Base-by-base conservation (phyloP, 2,113 vertebrate species). In the Callithrix jacchus region DNA sequence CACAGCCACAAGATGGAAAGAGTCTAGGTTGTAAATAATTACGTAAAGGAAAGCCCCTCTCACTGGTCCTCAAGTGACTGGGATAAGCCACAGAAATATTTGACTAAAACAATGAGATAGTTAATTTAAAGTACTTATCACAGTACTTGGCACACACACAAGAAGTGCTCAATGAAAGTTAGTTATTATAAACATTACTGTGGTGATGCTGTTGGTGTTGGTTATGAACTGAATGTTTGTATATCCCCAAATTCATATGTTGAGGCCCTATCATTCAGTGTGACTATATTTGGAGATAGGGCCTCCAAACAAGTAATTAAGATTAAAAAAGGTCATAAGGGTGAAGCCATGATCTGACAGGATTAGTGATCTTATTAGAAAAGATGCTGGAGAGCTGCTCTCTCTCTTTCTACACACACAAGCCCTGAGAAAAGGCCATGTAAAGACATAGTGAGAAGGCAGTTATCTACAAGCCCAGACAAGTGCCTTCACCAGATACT, bases 61-160 rank as follows among this genome's bases (percentile, higher is more conserved):
- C 40, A 90, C 6, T 74, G n/a, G 70, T 23, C n/a, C 20, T 93
- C 45, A 88, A 58, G 30, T 2, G 25, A 91, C 32, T 80, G 16
- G 88, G 32, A 37, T 54, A 73, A 79, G 20, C 52, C 35, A 64
- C 47, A 14, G 58, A 89, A 82, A 87, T 32, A 89, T 56, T n/a
- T 89, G 45, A 89, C 42, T 81, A 82, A 80, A 79, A 86, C 12
- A 52, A 30, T 74, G 52, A 92, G 40, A 79, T 83, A 79, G 74
- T 79, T 68, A 45, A 92, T 64, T 93, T 87, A 58, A 92, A 73
- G 20, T 93, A 25, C 37, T 25, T 95, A 86, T 52, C 42, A 76
- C 14, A 61, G 11, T 64, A 81, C 32, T 8, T 49, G 4, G 6
- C 17, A 87, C 2, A 20, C 37, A 30, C 37, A 58, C 4, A 93